Evolutionary conservation across 2,797 vertebrate species (phyloP).

Genomic region (Tapirus indicus): DNA sequence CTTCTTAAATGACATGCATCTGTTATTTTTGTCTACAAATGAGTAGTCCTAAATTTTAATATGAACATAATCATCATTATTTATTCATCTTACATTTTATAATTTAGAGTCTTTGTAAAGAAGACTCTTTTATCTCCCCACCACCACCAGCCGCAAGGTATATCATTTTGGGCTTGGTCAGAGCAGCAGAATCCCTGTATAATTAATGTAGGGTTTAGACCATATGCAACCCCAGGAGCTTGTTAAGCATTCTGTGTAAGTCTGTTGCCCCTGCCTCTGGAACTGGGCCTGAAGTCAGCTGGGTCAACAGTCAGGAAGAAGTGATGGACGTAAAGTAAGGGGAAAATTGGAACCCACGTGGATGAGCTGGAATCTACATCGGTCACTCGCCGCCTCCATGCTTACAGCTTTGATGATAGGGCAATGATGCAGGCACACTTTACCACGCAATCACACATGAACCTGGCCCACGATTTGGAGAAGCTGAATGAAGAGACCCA

Average conservation of each 20-base stretch:
- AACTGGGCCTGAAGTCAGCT: no score
- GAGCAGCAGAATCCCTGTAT: background rate
- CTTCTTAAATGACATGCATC: background rate
- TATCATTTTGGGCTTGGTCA: background rate
- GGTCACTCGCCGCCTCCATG: background rate
- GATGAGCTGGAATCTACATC: background rate
- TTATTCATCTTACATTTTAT: background rate
- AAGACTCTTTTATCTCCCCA: background rate
- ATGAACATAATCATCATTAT: no score
- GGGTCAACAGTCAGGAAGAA: background rate
- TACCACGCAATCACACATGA: background rate
- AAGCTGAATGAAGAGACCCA: background rate
- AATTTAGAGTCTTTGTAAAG: background rate
- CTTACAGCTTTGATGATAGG: background rate
- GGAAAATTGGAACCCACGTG: background rate
- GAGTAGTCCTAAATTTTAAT: background rate
- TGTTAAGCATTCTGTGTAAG: background rate
- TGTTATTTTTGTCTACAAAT: background rate
- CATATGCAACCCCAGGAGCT: background rate
- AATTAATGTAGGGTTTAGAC: no score
- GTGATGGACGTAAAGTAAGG: background rate
- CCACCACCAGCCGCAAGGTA: background rate
- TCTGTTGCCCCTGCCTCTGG: background rate
- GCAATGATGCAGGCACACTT: no score
- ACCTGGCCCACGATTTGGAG: background rate